Evolutionary conservation across 2,113 vertebrate genomes (phyloP), one percentile per base, ranked within the genome.

Genomic region (Nesogale talazaci): DNA sequence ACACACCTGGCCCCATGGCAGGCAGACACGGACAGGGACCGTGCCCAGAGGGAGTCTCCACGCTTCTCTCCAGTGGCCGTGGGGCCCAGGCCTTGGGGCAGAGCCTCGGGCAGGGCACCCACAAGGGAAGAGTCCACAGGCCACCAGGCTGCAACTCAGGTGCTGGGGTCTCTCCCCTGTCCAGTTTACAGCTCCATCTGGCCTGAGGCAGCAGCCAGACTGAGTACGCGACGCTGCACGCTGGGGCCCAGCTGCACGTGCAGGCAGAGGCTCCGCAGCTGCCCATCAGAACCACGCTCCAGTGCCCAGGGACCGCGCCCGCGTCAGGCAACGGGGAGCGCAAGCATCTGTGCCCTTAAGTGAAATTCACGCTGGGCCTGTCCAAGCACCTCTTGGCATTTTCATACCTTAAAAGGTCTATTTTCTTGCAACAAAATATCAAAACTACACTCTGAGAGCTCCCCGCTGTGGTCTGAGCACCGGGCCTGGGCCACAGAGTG

Each of bases 321-420:
- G 31, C 83, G 77, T 12, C 61, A 0, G 17, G 0, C 0, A 31
- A 31, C 57, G 61, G 8, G 0, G 0, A 1, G 3, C 52, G 12
- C 2, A 2, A 12, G 46, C 74, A 12, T 6, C 52, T 17, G 42
- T 36, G 83, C 34, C 57, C 36, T 17, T 16, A 27, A 76, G 46
- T 16, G 23, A 61, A 59, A 25, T 1, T 31, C 63, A 12, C 0
- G 0, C 59, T 12, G 19, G 29, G 11, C 2, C 65, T 23, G 1
- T 42, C 61, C 34, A 2, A 56, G 72, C 63, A 34, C 27, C 2
- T 1, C 34, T 19, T 4, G 0, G 1, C 65, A 7, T 40, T 59
- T 38, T 88, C 88, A 89, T 86, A 90, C 69, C 93, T 95, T 95
- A 78, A 96, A 96, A 96, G 67, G 93, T 91, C 91, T 38, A 56